Conservation (phyloP, 2,888 invertebrate species). For the Ernsta delagoae region DNA sequence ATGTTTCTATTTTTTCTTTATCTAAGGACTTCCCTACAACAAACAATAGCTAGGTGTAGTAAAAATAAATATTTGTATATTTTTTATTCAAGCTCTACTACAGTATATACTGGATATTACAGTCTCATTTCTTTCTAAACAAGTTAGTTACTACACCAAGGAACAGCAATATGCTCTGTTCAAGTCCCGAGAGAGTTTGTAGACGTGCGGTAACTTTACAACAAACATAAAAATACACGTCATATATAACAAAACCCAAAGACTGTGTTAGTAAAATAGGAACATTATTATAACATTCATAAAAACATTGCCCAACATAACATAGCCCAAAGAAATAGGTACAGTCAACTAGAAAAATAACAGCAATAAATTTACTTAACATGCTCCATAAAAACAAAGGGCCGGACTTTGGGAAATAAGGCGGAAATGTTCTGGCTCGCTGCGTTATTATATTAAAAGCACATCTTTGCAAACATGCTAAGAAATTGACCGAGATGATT, state of each 20-base stretch:
- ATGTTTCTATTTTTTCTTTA: no score
- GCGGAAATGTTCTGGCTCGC: conserved; percentile 43
- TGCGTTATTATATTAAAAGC: conserved; percentile 33
- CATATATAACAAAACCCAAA: conserved; percentile 2
- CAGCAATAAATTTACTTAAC: conserved; percentile 60
- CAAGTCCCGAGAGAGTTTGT: not conserved
- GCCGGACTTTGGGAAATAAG: conserved; percentile 53
- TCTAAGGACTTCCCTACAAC: no score
- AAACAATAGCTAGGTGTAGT: no score
- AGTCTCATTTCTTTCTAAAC: no score
- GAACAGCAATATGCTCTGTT: not conserved
- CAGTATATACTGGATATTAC: no score
- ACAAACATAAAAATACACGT: not conserved
- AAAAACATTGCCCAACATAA: conserved; percentile 53
- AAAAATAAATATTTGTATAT: no score
- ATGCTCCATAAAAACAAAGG: conserved; percentile 57
- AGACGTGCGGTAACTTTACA: not conserved
- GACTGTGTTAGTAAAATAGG: conserved; percentile 53
- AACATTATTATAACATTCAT: conserved; percentile 56
- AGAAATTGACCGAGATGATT: conserved; percentile 23
- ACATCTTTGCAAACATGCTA: conserved; percentile 30
- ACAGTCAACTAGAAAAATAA: conserved; percentile 58
- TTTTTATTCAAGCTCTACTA: no score
- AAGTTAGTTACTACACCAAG: no score
- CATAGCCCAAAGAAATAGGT: conserved; percentile 52